phyloP scores from a whole-genome alignment of 2,888 invertebrate genomes.

The Drosophila buzzatii region DNA sequence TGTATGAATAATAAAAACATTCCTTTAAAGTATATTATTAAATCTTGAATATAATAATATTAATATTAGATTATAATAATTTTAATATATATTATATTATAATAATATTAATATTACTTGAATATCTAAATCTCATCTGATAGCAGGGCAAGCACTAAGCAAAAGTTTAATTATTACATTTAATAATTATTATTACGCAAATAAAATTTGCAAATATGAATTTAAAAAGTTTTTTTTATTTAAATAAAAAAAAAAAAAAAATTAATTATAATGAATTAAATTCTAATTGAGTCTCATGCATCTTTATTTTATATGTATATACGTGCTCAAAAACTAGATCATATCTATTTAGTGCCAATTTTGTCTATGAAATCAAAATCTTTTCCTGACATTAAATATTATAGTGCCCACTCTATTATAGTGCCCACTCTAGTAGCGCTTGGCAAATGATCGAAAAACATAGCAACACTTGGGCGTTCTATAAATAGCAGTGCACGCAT shows the following conservation, averaged over 20 bases:
- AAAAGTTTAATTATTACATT: neutral
- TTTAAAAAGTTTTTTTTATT: no score
- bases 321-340: neutral
- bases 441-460: neutral
- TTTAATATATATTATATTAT: no score
- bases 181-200: no score
- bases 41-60: no score
- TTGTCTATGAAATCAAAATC: neutral
- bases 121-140: neutral
- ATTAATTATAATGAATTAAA: neutral
- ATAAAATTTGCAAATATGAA: no score
- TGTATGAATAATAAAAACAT: no score
- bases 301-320: neutral
- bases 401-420: neutral
- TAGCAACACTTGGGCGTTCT: slow-evolving; percentile 41
- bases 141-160: neutral
- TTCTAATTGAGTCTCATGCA: neutral
- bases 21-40: no score
- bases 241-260: no score
- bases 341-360: neutral
- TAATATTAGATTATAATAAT: no score
- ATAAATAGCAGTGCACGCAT: slow-evolving; percentile 69
- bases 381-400: neutral
- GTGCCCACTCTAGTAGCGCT: neutral
- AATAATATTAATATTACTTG: no score